These are phyloP conservation scores for Uria lomvia DNA, from an alignment of 2,113 vertebrate species.

Conservation along the genomic window DNA sequence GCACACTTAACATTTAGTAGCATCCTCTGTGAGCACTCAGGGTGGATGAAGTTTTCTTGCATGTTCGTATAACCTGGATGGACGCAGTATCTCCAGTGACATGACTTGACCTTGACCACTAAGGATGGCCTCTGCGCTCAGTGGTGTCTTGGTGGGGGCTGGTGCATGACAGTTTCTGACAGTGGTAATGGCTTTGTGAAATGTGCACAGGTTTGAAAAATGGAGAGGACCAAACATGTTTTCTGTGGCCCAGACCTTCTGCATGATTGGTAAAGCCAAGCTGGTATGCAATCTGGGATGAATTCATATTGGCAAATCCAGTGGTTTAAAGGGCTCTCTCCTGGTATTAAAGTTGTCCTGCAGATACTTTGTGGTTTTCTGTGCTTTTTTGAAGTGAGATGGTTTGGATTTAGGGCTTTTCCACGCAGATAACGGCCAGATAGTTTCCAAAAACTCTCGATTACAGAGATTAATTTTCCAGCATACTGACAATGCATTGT, in stretches of 20 bases:
- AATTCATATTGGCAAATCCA: neutral
- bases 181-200: neutral
- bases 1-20: neutral
- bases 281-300: neutral
- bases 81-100: neutral
- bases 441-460: neutral
- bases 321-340: neutral
- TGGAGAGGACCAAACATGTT: neutral
- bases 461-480: neutral
- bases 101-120: neutral
- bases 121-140: neutral
- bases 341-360: neutral
- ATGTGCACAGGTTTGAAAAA: neutral
- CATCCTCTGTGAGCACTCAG: neutral
- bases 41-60: neutral
- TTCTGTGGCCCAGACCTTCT: neutral
- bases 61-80: neutral
- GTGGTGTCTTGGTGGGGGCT: rapidly evolving
- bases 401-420: constrained; percentile 38
- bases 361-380: neutral
- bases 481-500: neutral
- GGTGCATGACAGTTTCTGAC: neutral
- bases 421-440: neutral
- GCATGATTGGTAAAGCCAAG: neutral
- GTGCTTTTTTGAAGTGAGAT: neutral